Evolutionary conservation across 35 echinoderm and acorn worm genomes (phyloP).

Genomic region (Ptychodera flava): DNA sequence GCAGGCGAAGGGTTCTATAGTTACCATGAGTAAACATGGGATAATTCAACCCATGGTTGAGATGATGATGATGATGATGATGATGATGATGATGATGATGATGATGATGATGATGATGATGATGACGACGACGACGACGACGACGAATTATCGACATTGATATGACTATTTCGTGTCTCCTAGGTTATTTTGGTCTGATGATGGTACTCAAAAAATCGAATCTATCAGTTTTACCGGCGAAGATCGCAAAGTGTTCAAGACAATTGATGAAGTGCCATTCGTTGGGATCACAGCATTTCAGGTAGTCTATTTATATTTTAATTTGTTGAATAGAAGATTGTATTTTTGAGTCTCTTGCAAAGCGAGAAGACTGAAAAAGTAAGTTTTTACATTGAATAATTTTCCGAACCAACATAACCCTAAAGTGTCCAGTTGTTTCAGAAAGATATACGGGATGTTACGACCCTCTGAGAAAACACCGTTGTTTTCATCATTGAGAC

Average conservation of each 20-base stretch:
- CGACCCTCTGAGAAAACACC: too few species aligned
- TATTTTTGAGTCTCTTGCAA: too few species aligned
- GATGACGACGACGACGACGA: slow-evolving; percentile 6
- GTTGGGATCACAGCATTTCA: not conserved
- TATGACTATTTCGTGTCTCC: too few species aligned
- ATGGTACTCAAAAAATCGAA: not conserved
- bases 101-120: slow-evolving; percentile 7
- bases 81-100: slow-evolving; percentile 7
- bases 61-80: slow-evolving; percentile 4
- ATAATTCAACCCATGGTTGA: not conserved
- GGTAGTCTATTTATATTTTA: too few species aligned
- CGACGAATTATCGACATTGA: slow-evolving; percentile 3
- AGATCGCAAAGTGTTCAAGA: not conserved
- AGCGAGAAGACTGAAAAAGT: too few species aligned
- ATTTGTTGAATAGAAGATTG: too few species aligned
- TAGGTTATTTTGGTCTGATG: not conserved
- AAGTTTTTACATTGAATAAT: too few species aligned
- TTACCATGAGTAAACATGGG: not conserved
- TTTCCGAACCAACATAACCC: too few species aligned
- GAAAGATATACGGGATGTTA: too few species aligned
- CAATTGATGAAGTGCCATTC: not conserved
- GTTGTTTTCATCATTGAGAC: too few species aligned
- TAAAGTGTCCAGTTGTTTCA: too few species aligned
- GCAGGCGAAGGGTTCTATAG: not conserved
- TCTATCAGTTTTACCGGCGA: not conserved